These are phyloP conservation scores for Drosophila ohnishii DNA, from an alignment of 1,140 invertebrate species.

Conservation along the genomic window DNA sequence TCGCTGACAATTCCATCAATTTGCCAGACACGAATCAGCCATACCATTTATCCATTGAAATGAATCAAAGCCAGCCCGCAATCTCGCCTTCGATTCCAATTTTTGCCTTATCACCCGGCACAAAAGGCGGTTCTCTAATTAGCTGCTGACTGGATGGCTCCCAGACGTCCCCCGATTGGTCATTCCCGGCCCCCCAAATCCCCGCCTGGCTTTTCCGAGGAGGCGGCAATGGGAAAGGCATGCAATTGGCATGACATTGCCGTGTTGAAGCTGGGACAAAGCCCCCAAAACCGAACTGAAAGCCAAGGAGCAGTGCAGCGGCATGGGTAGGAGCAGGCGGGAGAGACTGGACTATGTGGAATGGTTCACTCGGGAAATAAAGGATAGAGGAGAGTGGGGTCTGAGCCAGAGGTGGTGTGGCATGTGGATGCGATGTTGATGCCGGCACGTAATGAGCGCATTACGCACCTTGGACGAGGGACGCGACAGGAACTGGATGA, in stretches of 20 bases:
- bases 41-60: slow-evolving; percentile 17
- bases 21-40: slow-evolving; percentile 50
- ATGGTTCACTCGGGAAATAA: slow-evolving; percentile 22
- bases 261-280: slow-evolving; percentile 54
- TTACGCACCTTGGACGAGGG: slow-evolving; percentile 59
- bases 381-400: slow-evolving; percentile 11
- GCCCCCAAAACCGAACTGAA: slow-evolving; percentile 49
- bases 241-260: slow-evolving; percentile 76
- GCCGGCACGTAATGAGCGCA: slow-evolving; percentile 79
- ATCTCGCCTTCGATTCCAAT: slow-evolving; percentile 43
- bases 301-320: slow-evolving; percentile 14
- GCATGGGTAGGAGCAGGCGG: not conserved
- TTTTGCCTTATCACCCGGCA: slow-evolving; percentile 58
- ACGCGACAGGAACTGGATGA: slow-evolving; percentile 37
- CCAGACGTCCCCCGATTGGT: slow-evolving; percentile 23
- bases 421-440: slow-evolving; percentile 59
- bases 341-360: slow-evolving; percentile 13
- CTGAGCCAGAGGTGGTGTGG: slow-evolving; percentile 52
- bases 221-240: slow-evolving; percentile 62
- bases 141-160: slow-evolving; percentile 52
- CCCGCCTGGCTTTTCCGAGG: slow-evolving; percentile 13
- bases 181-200: slow-evolving; percentile 14
- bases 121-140: slow-evolving; percentile 72
- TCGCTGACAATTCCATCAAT: slow-evolving; percentile 63
- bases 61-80: slow-evolving; percentile 40